Conservation (phyloP, 2,888 invertebrate species). For the Furcula furcula region DNA sequence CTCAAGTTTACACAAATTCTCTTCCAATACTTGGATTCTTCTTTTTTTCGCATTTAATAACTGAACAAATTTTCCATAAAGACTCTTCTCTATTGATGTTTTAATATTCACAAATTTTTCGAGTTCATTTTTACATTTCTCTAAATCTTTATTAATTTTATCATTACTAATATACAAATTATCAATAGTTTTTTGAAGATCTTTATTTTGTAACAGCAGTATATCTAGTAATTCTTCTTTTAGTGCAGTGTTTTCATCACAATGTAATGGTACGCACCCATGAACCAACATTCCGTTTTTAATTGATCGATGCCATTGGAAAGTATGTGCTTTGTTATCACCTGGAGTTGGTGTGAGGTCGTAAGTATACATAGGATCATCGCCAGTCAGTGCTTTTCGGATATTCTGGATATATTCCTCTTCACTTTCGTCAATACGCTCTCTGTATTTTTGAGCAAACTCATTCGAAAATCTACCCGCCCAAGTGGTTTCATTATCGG, state of each 20-base stretch:
- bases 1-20: slow-evolving; percentile 36
- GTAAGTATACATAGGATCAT: slow-evolving; percentile 28
- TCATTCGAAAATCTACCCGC: slow-evolving; percentile 50
- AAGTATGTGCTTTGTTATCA: slow-evolving; percentile 32
- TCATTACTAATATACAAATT: slow-evolving; percentile 25
- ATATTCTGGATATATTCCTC: slow-evolving; percentile 45
- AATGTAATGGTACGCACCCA: slow-evolving; percentile 44
- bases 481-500: slow-evolving; percentile 47
- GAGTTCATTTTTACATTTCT: slow-evolving; percentile 46
- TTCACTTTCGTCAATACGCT: slow-evolving; percentile 38
- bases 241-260: slow-evolving; percentile 23
- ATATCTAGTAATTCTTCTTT: slow-evolving; percentile 50
- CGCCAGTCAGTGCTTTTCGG: slow-evolving; percentile 31
- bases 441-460: slow-evolving; percentile 36
- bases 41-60: slow-evolving; percentile 63
- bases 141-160: slow-evolving; percentile 34
- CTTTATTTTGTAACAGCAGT: slow-evolving; percentile 47
- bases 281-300: slow-evolving; percentile 38
- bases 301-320: slow-evolving; percentile 55
- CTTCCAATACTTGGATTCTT: slow-evolving; percentile 57
- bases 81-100: slow-evolving; percentile 42
- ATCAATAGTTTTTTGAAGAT: slow-evolving; percentile 30
- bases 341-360: slow-evolving; percentile 28
- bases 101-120: slow-evolving; percentile 50
- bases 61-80: slow-evolving; percentile 64